phyloP scores from a whole-genome alignment of 2,888 invertebrate species.

The Sinodicranocentrus sp. region DNA sequence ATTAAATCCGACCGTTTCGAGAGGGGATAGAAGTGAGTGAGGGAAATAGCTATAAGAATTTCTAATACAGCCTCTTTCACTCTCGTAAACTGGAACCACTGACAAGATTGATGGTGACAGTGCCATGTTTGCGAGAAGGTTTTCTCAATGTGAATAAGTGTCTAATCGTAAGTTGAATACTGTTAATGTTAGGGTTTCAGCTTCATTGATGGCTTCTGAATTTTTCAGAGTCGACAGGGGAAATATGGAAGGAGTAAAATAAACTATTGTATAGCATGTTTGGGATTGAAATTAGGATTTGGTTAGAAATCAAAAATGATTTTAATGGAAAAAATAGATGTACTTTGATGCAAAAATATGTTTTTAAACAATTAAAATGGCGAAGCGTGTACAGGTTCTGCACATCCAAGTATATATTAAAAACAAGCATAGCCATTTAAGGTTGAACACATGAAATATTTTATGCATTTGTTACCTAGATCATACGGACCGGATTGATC shows the following conservation, averaged over 20 bases:
- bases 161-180: too few relatives aligned
- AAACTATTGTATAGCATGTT: too few relatives aligned
- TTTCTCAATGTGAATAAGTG: too few relatives aligned
- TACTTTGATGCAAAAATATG: too few relatives aligned
- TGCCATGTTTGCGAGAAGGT: conserved; percentile 15
- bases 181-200: not conserved
- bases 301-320: too few relatives aligned
- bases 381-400: too few relatives aligned
- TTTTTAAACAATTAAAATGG: too few relatives aligned
- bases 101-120: conserved; percentile 70
- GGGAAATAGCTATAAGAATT: conserved; percentile 20
- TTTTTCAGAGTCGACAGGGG: not conserved
- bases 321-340: too few relatives aligned
- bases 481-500: conserved; percentile 82
- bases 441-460: too few relatives aligned
- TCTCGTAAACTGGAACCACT: not conserved
- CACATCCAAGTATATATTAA: too few relatives aligned
- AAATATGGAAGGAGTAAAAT: not conserved
- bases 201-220: not conserved
- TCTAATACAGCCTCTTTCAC: conserved; percentile 15
- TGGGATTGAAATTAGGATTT: too few relatives aligned
- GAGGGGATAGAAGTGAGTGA: not conserved
- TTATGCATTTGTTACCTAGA: conserved; percentile 79
- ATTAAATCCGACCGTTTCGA: conserved; percentile 20
- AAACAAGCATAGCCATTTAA: too few relatives aligned